phyloP scores from a whole-genome alignment of 2,113 vertebrate species.

The Catharus fuscescens region DNA sequence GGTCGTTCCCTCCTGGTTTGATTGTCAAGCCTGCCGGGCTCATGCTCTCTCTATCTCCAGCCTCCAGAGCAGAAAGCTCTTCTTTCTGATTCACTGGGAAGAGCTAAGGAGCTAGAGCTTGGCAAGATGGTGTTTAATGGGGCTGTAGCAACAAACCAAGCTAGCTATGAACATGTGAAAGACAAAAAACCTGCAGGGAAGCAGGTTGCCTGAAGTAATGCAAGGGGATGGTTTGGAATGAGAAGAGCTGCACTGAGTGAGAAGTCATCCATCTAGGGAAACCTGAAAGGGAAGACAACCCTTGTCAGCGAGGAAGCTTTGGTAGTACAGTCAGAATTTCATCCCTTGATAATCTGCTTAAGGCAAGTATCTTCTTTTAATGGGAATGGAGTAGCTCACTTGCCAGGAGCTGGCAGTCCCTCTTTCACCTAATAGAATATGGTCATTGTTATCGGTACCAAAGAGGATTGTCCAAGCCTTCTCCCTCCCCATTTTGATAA shows the following conservation, averaged over 20 bases:
- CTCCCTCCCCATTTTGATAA: neutral
- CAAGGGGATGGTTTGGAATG: slow-evolving; percentile 27
- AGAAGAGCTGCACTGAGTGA: neutral
- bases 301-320: neutral
- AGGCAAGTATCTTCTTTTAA: neutral
- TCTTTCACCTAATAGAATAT: neutral
- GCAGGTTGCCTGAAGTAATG: neutral
- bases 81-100: slow-evolving; percentile 39
- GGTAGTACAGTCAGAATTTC: neutral
- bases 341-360: neutral
- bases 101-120: slow-evolving; percentile 47
- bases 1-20: slow-evolving; percentile 30
- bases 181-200: neutral
- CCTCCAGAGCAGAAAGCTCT: slow-evolving; percentile 42
- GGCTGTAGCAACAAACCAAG: slow-evolving; percentile 11
- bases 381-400: neutral
- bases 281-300: neutral
- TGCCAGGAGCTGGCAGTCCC: neutral
- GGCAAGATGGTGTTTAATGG: slow-evolving; percentile 22
- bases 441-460: neutral
- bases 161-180: slow-evolving; percentile 3
- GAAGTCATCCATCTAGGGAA: neutral
- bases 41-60: neutral
- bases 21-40: slow-evolving; percentile 41
- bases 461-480: neutral